Base-by-base conservation (phyloP, 2,888 invertebrate species). In the Ypsolopha sequella region DNA sequence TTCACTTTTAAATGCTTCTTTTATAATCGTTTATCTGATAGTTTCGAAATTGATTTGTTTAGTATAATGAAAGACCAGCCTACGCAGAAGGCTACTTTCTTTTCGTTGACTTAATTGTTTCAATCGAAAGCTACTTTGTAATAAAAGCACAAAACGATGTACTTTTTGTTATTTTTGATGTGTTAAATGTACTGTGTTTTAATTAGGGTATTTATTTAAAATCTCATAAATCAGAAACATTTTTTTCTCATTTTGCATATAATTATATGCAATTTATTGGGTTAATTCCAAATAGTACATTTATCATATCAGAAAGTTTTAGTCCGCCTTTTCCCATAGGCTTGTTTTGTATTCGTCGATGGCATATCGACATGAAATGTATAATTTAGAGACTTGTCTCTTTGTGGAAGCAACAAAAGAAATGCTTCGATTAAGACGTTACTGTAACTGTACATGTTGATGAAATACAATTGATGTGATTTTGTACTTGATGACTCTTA, bases 381-480 rank as follows among this genome's bases (percentile, higher is more conserved):
- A 62, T 68, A 66, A 66, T 73, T 75, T 69, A 66, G 76, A 74
- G 77, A 79, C 66, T 68, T 65, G 76, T 80, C 76, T 74, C 76
- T 74, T 77, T 80, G 68, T 73, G 76, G 80, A 80, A 80, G 76
- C 80, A 74, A 69, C 76, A 79, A 76, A 67, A 73, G 80, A 77
- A 80, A 80, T 80, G 84, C 82, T 84, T 84, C 72, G 75, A 79
- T 78, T 81, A 81, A 81, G 79, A 79, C 76, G 78, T 85, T 81
- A 75, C 73, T 81, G 80, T 84, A 51, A 44, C 41, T 54, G 54
- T 53, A 85, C 78, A 82, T 84, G 84, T 85, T 85, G 84, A 79
- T 86, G 82, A 82, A 86, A 84, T 86, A 86, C 86, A 86, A 84
- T 86, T 81, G 85, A 86, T 86, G 86, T 86, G 85, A 84, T 82